Conservation (phyloP, 2,888 invertebrate species). For the Tinea pellionella region DNA sequence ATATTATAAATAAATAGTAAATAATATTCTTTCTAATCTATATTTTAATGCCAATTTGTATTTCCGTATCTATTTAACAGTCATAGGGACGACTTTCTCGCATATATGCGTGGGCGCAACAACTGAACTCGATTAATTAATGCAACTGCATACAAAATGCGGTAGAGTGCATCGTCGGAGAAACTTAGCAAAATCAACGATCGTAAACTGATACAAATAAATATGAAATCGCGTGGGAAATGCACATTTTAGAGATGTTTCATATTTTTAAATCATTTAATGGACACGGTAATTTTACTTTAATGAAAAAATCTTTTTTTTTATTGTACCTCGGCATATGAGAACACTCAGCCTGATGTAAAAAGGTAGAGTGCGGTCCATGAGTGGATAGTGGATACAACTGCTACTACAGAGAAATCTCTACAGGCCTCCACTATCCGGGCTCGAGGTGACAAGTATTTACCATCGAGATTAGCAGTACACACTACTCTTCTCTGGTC, state of each 20-base stretch:
- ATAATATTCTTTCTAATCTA: constrained; percentile 14
- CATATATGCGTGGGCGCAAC: constrained; percentile 41
- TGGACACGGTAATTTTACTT: neutral
- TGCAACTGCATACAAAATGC: constrained; percentile 35
- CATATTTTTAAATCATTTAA: neutral
- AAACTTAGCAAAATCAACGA: constrained; percentile 22
- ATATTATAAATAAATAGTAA: neutral
- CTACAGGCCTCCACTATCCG: too few relatives aligned
- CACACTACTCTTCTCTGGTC: too few relatives aligned
- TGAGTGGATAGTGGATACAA: too few relatives aligned
- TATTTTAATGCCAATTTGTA: constrained; percentile 19
- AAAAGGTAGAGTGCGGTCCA: too few relatives aligned
- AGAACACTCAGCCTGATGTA: too few relatives aligned
- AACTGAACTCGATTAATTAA: constrained; percentile 44
- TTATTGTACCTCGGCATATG: neutral
- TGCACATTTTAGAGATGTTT: neutral
- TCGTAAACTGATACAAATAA: constrained; percentile 30
- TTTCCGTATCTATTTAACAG: constrained; percentile 15
- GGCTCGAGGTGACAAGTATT: too few relatives aligned
- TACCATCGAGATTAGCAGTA: too few relatives aligned
- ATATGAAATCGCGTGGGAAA: constrained; percentile 28
- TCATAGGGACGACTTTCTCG: constrained; percentile 28
- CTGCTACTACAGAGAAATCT: too few relatives aligned
- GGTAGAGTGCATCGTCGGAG: constrained; percentile 25
- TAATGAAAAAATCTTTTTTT: neutral